phyloP scores from a whole-genome alignment of 2,888 invertebrate genomes.

The Charanyca ferruginea region DNA sequence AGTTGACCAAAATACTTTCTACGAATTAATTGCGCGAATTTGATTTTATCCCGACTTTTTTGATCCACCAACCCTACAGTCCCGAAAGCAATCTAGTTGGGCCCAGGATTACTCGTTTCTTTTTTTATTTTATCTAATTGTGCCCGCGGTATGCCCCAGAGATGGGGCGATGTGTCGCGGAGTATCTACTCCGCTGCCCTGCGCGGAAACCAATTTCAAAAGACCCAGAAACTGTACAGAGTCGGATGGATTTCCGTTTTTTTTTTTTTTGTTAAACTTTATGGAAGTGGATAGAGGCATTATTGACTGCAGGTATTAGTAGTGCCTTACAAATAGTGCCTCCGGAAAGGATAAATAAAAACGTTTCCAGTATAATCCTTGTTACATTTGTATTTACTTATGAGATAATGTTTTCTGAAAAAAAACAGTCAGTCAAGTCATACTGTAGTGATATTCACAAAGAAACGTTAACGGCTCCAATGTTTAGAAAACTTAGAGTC shows the following conservation, averaged over 20 bases:
- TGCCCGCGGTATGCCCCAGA: constrained; percentile 83
- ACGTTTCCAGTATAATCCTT: not conserved
- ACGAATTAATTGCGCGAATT: constrained; percentile 44
- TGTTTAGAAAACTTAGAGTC: constrained; percentile 3
- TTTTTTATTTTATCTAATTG: constrained; percentile 87
- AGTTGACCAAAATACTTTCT: not conserved
- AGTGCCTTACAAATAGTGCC: not conserved
- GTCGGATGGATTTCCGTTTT: constrained; percentile 66
- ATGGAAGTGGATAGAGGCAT: not conserved
- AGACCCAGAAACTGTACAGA: constrained; percentile 82
- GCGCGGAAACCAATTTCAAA: constrained; percentile 86
- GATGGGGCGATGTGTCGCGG: constrained; percentile 86
- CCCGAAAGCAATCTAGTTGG: constrained; percentile 78
- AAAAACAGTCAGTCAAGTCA: not conserved
- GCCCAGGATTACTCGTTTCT: constrained; percentile 76
- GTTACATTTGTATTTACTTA: not conserved
- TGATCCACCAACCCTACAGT: constrained; percentile 64
- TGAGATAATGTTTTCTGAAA: not conserved
- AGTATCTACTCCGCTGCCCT: constrained; percentile 77
- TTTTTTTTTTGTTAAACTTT: constrained; percentile 30
- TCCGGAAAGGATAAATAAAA: not conserved
- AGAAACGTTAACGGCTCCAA: not conserved
- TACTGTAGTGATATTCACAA: not conserved
- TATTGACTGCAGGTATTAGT: not conserved
- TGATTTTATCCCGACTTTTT: constrained; percentile 60